These are phyloP conservation scores for Psilopsiagon aymara DNA, from an alignment of 2,113 vertebrate genomes.

Conservation along the genomic window DNA sequence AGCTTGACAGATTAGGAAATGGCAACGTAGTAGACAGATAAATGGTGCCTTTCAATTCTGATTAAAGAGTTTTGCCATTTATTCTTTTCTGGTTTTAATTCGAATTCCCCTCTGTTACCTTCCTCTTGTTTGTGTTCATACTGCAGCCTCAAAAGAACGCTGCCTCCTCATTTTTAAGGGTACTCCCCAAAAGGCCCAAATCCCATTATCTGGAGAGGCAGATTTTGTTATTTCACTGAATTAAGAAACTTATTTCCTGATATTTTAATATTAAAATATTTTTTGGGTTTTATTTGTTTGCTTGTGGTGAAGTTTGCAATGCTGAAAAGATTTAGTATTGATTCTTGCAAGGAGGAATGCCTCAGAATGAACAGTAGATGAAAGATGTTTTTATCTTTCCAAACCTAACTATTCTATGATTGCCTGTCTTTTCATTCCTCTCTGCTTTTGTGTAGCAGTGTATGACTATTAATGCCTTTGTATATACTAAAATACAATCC, in stretches of 20 bases:
- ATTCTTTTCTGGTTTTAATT: not conserved
- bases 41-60: constrained; percentile 26
- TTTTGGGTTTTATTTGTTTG: not conserved
- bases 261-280: not conserved
- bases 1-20: constrained; percentile 17
- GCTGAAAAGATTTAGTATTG: not conserved
- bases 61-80: constrained; percentile 17
- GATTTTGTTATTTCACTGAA: not conserved
- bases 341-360: not conserved
- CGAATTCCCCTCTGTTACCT: not conserved
- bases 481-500: not conserved
- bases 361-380: not conserved
- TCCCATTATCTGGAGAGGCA: not conserved
- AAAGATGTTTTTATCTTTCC: not conserved
- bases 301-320: not conserved
- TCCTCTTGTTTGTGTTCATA: not conserved
- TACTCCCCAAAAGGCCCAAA: not conserved
- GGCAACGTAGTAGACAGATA: not conserved
- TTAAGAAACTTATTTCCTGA: not conserved
- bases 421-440: not conserved
- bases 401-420: not conserved
- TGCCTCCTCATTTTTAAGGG: not conserved
- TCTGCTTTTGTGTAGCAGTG: not conserved
- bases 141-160: not conserved
- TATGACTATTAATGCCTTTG: not conserved